Base-by-base conservation (phyloP, 2,113 vertebrate genomes). In the Laticauda laticaudata region DNA sequence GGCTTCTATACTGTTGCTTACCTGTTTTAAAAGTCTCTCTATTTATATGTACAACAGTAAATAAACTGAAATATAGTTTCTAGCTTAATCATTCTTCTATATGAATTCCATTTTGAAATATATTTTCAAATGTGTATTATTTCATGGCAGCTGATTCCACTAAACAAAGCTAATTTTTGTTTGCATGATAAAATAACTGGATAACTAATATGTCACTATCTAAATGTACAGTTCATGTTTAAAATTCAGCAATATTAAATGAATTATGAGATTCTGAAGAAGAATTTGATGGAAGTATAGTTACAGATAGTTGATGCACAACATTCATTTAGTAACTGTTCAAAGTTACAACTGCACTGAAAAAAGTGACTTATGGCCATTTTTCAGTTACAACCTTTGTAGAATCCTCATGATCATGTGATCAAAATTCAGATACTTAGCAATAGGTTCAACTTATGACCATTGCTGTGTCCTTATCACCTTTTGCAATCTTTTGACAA, bases 181-280 rank as follows among this genome's bases (percentile, higher is more conserved):
- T 45, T 64, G 4, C 89, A 64, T 39, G 59, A 54, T 48, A 15
- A 26, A 90, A 14, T 26, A 59, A 10, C 4, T 15, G 11, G 14
- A 53, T 59, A 24, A 24, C 15, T 43, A 45, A 59, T n/a, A 48
- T 51, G 10, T 87, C 24, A 87, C 23, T 39, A 48, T 51, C 24
- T 87, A 24, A 87, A 51, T 48, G 48, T 18, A 34, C 15, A 21
- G 18, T 34, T 56, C 21, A 64, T 39, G 23, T 11, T 59, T 69
- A 14, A 69, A 48, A 21, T 18, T 12, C 48, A 20, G 90, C n/a
- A 34, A 9, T 20, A 20, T 7, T 64, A 55, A 75, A 94, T 92
- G 45, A 23, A 64, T 93, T 94, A 1, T 48, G 93, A 92, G 90
- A 53, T 91, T 59, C 87, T 90, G 48, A 90, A 43, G 15, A 90